Evolutionary conservation across 2,888 invertebrate species (phyloP).

Genomic region (Athalia circularis): DNA sequence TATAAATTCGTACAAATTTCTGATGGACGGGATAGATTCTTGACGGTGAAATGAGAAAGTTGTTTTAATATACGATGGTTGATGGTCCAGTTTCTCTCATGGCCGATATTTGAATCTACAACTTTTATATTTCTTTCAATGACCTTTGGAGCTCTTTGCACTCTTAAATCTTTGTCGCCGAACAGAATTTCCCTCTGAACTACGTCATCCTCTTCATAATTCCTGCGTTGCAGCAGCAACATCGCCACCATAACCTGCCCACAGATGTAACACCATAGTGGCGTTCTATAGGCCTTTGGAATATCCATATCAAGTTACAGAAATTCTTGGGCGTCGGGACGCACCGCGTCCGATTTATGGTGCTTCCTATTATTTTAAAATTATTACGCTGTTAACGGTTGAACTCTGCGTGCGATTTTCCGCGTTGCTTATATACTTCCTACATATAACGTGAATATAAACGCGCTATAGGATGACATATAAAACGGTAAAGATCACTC

Average conservation of each 20-base stretch:
- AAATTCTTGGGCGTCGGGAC: slow-evolving; percentile 31
- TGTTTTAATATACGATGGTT: background rate
- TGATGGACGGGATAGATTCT: slow-evolving; percentile 35
- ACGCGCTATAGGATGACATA: background rate
- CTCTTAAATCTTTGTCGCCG: background rate
- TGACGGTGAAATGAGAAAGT: background rate
- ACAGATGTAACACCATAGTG: background rate
- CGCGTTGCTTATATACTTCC: background rate
- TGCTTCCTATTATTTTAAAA: slow-evolving; percentile 26
- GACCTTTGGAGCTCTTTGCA: background rate
- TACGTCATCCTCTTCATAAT: slow-evolving; percentile 1
- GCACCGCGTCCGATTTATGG: slow-evolving; percentile 31
- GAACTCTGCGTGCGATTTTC: slow-evolving; percentile 16
- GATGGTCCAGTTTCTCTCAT: slow-evolving; percentile 6
- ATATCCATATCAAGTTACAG: slow-evolving; percentile 39
- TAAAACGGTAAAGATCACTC: too few species aligned
- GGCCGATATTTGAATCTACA: slow-evolving; percentile 19
- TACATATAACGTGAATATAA: background rate
- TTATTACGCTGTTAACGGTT: slow-evolving; percentile 30
- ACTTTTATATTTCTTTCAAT: slow-evolving; percentile 14
- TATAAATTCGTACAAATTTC: slow-evolving; percentile 10
- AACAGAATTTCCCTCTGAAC: background rate
- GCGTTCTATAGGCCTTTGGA: background rate
- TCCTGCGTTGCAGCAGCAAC: background rate
- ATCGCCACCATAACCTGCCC: background rate